Evolutionary conservation across 2,113 vertebrate genomes (phyloP).

Genomic region (Aspiorhynchus laticeps): DNA sequence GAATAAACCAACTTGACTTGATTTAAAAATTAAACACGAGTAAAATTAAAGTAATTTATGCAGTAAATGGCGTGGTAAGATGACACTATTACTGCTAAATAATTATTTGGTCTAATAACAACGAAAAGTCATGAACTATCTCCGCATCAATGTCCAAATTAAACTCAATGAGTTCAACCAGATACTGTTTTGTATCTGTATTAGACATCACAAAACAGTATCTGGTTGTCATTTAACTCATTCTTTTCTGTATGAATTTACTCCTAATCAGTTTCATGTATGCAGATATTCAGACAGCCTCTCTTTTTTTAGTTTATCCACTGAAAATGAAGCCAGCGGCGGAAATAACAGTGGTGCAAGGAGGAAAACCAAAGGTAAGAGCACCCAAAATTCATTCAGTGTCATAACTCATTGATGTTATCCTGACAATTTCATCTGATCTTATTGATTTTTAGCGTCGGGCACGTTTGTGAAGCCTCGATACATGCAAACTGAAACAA

Average conservation of each 20-base stretch:
- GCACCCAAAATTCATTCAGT: too few species aligned
- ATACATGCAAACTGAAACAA: conserved; percentile 73
- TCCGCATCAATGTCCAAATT: too few species aligned
- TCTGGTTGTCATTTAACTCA: too few species aligned
- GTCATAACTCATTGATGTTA: neutral
- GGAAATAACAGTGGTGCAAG: conserved; percentile 60
- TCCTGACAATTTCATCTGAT: neutral
- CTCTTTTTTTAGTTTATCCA: conserved; percentile 58
- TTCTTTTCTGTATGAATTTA: too few species aligned
- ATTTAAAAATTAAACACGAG: neutral
- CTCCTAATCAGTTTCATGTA: neutral
- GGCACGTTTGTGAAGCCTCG: conserved; percentile 73
- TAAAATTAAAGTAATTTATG: neutral
- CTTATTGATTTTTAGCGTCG: conserved; percentile 56
- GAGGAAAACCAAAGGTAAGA: conserved; percentile 60
- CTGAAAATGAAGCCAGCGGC: conserved; percentile 57
- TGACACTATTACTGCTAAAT: neutral
- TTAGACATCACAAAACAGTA: too few species aligned
- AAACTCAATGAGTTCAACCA: too few species aligned
- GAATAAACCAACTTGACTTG: neutral
- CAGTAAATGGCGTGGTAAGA: too few species aligned
- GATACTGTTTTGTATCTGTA: too few species aligned
- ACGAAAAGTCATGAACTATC: neutral
- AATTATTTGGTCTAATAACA: neutral
- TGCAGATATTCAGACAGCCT: neutral